These are phyloP conservation scores for Polypedilum vanderplanki DNA, from an alignment of 1,140 invertebrate species.

Conservation along the genomic window DNA sequence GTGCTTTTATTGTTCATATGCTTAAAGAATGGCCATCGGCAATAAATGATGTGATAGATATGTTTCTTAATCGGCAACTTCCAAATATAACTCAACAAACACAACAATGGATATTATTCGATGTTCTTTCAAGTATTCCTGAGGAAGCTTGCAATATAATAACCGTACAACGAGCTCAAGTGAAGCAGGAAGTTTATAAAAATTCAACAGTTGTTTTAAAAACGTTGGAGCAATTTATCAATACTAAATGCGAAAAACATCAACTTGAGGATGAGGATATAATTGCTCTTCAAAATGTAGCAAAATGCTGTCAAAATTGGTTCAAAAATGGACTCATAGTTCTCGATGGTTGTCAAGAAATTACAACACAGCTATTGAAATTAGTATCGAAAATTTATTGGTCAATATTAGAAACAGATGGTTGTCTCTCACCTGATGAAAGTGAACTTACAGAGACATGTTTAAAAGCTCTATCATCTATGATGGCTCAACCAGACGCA, in stretches of 20 bases:
- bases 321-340: slow-evolving; percentile 48
- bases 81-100: slow-evolving; percentile 47
- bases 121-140: slow-evolving; percentile 69
- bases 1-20: slow-evolving; percentile 60
- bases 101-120: slow-evolving; percentile 57
- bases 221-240: slow-evolving; percentile 36
- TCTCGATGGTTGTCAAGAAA: slow-evolving; percentile 43
- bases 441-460: slow-evolving; percentile 53
- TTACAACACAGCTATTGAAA: slow-evolving; percentile 39
- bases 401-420: slow-evolving; percentile 41
- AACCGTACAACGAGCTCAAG: slow-evolving; percentile 38
- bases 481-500: slow-evolving; percentile 52
- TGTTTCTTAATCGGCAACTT: slow-evolving; percentile 55
- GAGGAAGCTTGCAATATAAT: slow-evolving; percentile 60
- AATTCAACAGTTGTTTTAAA: slow-evolving; percentile 38
- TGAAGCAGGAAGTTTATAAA: slow-evolving; percentile 39
- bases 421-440: slow-evolving; percentile 47
- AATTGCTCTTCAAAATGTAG: slow-evolving; percentile 47
- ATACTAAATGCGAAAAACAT: background rate
- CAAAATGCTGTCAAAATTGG: slow-evolving; percentile 59
- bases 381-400: slow-evolving; percentile 42
- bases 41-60: slow-evolving; percentile 55
- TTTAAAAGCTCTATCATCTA: slow-evolving; percentile 53
- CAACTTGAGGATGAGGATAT: slow-evolving; percentile 37
- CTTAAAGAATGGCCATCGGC: slow-evolving; percentile 56